Conservation (phyloP, 1,140 invertebrate genomes). For the Brachionus rotundiformis region DNA sequence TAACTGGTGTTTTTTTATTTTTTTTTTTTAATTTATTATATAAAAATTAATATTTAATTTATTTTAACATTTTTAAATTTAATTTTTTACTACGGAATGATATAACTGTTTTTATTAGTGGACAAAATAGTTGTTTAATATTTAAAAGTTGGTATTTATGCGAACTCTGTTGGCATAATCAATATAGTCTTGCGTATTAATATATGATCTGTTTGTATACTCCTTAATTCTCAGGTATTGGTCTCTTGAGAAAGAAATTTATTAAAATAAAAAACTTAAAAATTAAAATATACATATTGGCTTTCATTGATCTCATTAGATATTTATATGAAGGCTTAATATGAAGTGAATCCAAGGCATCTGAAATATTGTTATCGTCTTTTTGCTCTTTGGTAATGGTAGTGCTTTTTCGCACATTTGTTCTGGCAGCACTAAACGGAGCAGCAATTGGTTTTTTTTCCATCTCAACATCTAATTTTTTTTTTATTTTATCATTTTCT, state of each 20-base stretch:
- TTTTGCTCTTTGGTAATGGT: not conserved
- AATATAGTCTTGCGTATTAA: not conserved
- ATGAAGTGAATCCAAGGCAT: not conserved
- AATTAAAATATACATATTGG: constrained; percentile 9
- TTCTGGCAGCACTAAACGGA: not conserved
- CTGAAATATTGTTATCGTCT: not conserved
- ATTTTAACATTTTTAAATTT: no score
- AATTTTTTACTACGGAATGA: not conserved
- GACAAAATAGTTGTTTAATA: not conserved
- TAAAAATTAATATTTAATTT: no score
- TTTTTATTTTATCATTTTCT: not conserved
- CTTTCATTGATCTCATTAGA: constrained; percentile 33
- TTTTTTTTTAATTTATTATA: no score
- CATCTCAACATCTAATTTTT: not conserved
- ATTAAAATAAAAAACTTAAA: not conserved
- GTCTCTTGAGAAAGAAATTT: not conserved
- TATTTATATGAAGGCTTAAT: constrained; percentile 1
- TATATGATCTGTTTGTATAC: constrained; percentile 9
- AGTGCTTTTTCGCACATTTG: not conserved
- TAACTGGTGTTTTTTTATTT: no score
- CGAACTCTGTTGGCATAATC: not conserved
- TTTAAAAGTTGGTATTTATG: not conserved
- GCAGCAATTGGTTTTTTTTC: not conserved
- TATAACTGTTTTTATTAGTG: not conserved
- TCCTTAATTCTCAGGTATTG: constrained; percentile 9